Percentiles rank a stretch among this genome's conserved stretches.
phyloP scores from a whole-genome alignment of 2,888 invertebrate species.

The Julus scandinavius region DNA sequence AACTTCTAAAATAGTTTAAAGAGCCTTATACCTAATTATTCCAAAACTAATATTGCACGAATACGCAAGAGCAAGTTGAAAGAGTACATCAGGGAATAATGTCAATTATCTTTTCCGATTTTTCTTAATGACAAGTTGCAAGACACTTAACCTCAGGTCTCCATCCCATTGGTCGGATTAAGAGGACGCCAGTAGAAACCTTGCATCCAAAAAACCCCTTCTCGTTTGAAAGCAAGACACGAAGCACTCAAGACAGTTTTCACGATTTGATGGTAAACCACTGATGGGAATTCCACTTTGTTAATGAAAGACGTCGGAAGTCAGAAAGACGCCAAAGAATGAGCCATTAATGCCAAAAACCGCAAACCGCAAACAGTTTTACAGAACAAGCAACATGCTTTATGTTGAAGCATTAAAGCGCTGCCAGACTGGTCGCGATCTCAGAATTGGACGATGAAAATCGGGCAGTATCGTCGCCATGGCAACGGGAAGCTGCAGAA shows the following conservation, averaged over 20 bases:
- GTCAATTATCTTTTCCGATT: no score
- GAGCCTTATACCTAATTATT: no score
- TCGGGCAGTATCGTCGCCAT: not conserved
- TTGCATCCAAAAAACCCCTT: not conserved
- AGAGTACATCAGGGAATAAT: no score
- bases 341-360: constrained; percentile 13
- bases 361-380: not conserved
- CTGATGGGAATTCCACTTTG: constrained; percentile 24
- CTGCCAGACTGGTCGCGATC: not conserved
- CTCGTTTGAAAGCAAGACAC: not conserved
- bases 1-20: no score
- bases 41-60: no score
- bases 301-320: not conserved
- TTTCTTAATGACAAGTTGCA: no score
- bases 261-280: not conserved
- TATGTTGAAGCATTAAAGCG: not conserved
- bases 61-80: no score
- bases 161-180: no score
- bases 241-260: not conserved
- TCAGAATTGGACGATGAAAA: not conserved
- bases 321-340: constrained; percentile 1
- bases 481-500: not conserved
- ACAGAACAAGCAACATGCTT: not conserved
- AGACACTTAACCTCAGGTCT: no score
- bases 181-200: not conserved